Evolutionary conservation across 2,888 invertebrate species (phyloP).

Genomic region (Salticus scenicus): DNA sequence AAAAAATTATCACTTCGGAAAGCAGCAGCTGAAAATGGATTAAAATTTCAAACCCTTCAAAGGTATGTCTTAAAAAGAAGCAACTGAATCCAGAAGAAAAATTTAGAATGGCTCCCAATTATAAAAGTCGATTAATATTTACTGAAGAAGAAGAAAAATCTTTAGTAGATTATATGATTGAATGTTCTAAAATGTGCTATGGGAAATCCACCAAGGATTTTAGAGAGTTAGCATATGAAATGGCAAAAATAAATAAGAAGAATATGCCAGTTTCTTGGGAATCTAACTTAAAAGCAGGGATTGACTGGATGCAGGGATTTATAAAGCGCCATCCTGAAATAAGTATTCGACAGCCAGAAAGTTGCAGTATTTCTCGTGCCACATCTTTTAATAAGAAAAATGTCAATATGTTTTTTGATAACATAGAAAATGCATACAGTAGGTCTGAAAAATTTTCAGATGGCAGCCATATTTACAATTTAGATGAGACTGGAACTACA

Average conservation of each 20-base stretch:
- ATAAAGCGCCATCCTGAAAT: constrained; percentile 2
- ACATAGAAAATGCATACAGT: background rate
- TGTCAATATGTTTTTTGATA: constrained; percentile 23
- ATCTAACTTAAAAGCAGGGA: background rate
- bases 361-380: background rate
- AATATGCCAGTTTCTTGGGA: constrained; percentile 2
- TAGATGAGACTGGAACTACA: constrained; percentile 25
- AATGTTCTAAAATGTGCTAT: constrained; percentile 7
- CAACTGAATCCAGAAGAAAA: too few species aligned
- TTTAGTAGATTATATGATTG: constrained; percentile 3
- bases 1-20: background rate
- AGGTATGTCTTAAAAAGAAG: too few species aligned
- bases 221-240: constrained; percentile 14
- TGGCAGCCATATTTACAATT: constrained; percentile 7
- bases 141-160: constrained; percentile 3
- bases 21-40: constrained; percentile 10
- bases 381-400: background rate
- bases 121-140: background rate
- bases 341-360: constrained; percentile 2
- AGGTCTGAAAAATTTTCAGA: background rate
- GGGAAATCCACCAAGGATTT: constrained; percentile 8
- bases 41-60: background rate
- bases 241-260: constrained; percentile 3
- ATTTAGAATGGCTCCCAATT: background rate
- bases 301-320: constrained; percentile 22